A percentile compares a stretch with the other conserved stretches of the same genome.
These are phyloP conservation scores for Leptinotarsa peninsularis DNA, from an alignment of 2,888 invertebrate genomes.

Conservation along the genomic window DNA sequence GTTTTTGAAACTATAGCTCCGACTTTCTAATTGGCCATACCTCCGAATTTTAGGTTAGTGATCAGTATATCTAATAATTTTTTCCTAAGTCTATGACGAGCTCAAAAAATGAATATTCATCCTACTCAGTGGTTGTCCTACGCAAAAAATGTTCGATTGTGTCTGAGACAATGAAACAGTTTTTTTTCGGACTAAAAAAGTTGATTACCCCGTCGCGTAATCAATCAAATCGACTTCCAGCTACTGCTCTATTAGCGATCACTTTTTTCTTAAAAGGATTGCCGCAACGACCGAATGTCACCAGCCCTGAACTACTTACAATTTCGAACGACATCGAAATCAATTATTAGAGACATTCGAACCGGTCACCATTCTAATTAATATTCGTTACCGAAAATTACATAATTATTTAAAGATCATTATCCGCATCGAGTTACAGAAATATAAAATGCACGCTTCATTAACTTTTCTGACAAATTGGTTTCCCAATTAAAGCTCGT, in stretches of 20 bases:
- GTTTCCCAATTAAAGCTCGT: constrained; percentile 14
- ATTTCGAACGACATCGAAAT: constrained; percentile 17
- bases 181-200: background rate
- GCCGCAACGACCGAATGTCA: constrained; percentile 10
- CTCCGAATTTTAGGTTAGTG: too few species aligned
- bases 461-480: constrained; percentile 21
- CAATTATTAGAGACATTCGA: constrained; percentile 2
- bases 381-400: constrained; percentile 24
- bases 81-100: too few species aligned
- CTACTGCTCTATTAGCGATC: constrained; percentile 14
- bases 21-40: too few species aligned
- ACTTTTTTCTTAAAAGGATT: constrained; percentile 5
- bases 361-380: constrained; percentile 15
- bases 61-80: too few species aligned
- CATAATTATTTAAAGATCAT: constrained; percentile 22
- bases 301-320: constrained; percentile 8
- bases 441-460: constrained; percentile 21
- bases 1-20: too few species aligned
- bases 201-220: background rate
- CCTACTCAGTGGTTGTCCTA: too few species aligned
- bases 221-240: constrained; percentile 9
- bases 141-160: background rate
- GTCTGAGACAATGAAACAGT: background rate
- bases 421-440: constrained; percentile 16
- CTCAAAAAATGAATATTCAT: too few species aligned